Evolutionary conservation across 2,113 vertebrate genomes (phyloP).

Genomic region (Solenodon paradoxus): DNA sequence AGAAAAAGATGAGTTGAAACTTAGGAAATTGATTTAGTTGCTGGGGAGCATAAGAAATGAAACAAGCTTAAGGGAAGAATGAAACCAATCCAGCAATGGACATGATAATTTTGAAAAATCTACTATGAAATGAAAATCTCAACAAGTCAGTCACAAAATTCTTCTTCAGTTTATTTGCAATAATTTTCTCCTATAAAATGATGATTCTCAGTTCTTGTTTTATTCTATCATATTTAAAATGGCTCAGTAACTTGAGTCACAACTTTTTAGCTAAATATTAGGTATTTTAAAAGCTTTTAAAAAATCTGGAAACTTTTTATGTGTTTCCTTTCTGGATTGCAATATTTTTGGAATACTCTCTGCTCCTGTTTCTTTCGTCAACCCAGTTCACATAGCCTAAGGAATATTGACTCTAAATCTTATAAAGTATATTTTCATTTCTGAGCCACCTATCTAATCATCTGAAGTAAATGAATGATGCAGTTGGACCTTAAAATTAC

Average conservation of each 20-base stretch:
- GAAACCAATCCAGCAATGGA: background rate
- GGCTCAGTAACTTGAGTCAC: background rate
- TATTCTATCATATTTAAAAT: background rate
- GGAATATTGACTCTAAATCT: slow-evolving; percentile 34
- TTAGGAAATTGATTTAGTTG: background rate
- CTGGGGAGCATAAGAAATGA: background rate
- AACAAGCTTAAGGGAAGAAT: background rate
- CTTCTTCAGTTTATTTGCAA: background rate
- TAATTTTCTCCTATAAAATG: background rate
- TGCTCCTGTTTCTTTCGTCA: slow-evolving; percentile 48
- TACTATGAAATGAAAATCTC: background rate
- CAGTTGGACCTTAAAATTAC: slow-evolving; percentile 6
- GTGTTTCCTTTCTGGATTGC: slow-evolving; percentile 40
- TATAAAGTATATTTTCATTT: background rate
- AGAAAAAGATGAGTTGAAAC: background rate
- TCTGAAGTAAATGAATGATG: slow-evolving; percentile 42
- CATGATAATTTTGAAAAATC: background rate
- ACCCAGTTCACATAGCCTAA: background rate
- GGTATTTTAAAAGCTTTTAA: slow-evolving; percentile 22
- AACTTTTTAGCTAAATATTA: background rate
- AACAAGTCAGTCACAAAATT: background rate
- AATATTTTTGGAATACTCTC: slow-evolving; percentile 16
- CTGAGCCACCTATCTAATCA: slow-evolving; percentile 27
- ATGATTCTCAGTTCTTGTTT: background rate
- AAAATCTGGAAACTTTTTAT: slow-evolving; percentile 42